Evolutionary conservation across 1,140 invertebrate genomes (phyloP), one percentile per base, ranked within the genome.

Genomic region (Drosophila auraria): DNA sequence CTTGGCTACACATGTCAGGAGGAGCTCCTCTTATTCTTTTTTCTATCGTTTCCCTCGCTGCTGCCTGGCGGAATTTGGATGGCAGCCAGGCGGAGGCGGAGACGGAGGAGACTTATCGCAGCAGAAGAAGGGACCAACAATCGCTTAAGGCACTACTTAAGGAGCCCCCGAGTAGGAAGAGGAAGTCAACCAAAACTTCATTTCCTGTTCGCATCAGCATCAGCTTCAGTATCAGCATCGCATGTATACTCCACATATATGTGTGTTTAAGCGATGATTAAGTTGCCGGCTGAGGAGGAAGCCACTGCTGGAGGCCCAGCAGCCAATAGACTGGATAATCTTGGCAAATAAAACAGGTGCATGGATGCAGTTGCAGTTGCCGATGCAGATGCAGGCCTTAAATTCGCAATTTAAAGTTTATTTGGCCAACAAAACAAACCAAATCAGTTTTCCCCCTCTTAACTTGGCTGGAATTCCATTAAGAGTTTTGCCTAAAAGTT

Each of bases 321-420:
- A 83, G 56, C 78, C 86, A 90, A 89, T 89, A 79, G 84, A 89
- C 86, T 80, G 84, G 63, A 89, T 89, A 90, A 89, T 89, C 71
- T 82, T 77, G 58, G 78, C 81, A 89, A 89, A 89, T 89, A 84
- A 90, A 82, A 90, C 75, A 89, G 84, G 84, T 90, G 86, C 27
- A 30, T 20, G 20, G 27, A 30, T 30, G 27, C 27, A 30, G 27
- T 30, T 30, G 27, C 27, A 30, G 27, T 30, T 30, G 27, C 27
- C 6, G 27, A 6, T 30, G 27, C 27, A 30, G 27, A 6, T 30
- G 82, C 69, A 60, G 76, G 45, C 65, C 63, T 69, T 71, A 56
- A 69, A 40, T 50, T 2, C 49, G 12, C 11, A 47, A 49, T 40
- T 74, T 74, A 73, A 73, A 73, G 54, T 50, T 57, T 40, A 23